These are phyloP conservation scores for Zalophus californianus DNA, from an alignment of 2,797 vertebrate species.

Conservation along the genomic window DNA sequence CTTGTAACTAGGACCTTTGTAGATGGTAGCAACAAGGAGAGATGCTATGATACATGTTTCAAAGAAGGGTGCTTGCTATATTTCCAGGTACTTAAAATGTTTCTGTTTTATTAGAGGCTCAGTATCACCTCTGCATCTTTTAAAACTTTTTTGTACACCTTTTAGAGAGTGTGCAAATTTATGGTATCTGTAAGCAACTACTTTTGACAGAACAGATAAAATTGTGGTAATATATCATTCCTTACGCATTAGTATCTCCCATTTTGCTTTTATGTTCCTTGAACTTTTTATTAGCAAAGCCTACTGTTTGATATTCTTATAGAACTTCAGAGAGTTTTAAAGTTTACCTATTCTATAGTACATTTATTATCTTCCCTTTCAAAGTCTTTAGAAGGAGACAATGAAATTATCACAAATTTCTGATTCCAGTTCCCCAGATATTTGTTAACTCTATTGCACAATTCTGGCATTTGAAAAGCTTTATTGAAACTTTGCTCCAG, in stretches of 20 bases:
- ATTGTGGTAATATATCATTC: neutral
- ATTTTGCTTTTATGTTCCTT: neutral
- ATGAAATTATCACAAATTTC: neutral
- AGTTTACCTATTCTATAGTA: neutral
- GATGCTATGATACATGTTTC: neutral
- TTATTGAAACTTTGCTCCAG: neutral
- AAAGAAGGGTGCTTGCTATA: neutral
- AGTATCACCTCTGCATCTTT: neutral
- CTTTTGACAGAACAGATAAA: neutral
- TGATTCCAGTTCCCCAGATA: neutral
- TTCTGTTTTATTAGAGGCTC: neutral
- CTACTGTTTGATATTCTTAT: neutral
- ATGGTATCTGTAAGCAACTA: neutral
- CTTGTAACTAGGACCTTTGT: neutral
- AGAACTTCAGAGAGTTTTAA: neutral
- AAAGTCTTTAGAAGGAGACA: neutral
- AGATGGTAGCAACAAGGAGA: neutral
- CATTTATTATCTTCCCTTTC: neutral
- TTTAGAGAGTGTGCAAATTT: neutral
- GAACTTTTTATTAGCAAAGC: neutral
- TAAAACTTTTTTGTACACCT: neutral
- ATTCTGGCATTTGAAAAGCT: neutral
- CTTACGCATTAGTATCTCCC: neutral
- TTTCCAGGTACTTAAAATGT: accelerated
- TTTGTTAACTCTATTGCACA: neutral